Conservation (phyloP, 2,113 vertebrate species). For the Hypanus sabinus region DNA sequence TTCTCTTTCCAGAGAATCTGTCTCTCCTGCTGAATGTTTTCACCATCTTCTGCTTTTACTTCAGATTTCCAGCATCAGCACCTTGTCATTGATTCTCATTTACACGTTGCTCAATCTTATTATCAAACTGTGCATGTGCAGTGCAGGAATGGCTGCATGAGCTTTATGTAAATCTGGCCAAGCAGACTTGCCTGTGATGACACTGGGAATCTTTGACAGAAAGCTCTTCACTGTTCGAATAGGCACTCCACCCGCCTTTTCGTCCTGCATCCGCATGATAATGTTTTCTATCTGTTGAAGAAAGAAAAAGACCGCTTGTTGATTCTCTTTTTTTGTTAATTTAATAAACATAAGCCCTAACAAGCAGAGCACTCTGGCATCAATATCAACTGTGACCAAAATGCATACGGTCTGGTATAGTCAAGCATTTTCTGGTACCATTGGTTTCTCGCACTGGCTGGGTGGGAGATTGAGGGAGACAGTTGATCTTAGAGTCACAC, state of each 20-base stretch:
- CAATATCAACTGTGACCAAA: neutral
- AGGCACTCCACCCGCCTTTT: constrained; percentile 83
- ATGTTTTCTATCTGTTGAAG: constrained; percentile 83
- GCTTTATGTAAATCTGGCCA: neutral
- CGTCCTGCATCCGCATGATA: constrained; percentile 84
- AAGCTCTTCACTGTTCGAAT: constrained; percentile 95
- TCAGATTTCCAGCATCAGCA: too few species aligned
- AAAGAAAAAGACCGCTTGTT: constrained; percentile 33
- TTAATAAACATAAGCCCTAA: neutral
- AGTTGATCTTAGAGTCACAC: too few species aligned
- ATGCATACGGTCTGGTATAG: too few species aligned
- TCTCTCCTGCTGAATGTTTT: too few species aligned
- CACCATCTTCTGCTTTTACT: too few species aligned
- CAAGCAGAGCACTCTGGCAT: neutral
- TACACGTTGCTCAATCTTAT: too few species aligned
- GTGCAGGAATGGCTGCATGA: neutral
- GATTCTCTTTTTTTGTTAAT: neutral
- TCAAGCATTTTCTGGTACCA: too few species aligned
- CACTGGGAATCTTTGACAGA: constrained; percentile 93
- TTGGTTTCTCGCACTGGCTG: too few species aligned
- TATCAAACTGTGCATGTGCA: neutral
- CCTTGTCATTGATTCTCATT: too few species aligned
- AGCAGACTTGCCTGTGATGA: constrained; percentile 73
- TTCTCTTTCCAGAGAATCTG: too few species aligned
- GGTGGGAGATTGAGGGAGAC: too few species aligned